Evolutionary conservation across 2,797 vertebrate species (phyloP), one percentile per base, ranked within the genome.

Genomic region (Corythornis leucogaster): DNA sequence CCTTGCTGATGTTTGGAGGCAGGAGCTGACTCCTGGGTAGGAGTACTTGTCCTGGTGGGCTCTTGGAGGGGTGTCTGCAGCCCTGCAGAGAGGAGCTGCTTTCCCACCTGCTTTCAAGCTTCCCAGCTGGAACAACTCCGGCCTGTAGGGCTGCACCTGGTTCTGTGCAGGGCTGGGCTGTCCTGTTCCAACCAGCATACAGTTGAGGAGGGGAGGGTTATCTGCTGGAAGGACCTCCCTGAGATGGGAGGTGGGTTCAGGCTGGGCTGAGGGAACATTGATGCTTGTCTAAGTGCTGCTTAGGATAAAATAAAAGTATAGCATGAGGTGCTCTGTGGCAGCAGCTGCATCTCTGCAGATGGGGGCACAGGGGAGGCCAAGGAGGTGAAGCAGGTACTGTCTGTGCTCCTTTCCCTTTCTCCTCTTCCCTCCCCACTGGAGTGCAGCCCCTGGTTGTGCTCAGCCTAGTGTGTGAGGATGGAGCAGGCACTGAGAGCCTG

Each of bases 261-360:
- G n/a, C 9, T 30, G 30, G 19, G 53, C 53, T n/a, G 30, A 67
- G 64, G 42, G 54, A 74, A 63, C 8, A 31, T 30, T 46, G 42
- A 54, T 17, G 42, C 12, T 71, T 89, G 28, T 85, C n/a, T 21
- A 58, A 80, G 57, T 59, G 55, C 77, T 91, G 67, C 81, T 55
- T 75, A 64, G 66, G 33, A 89, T 69, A 62, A 87, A 95, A 95
- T 93, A 96, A 96, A 95, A 73, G n/a, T 26, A 18, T 58, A 80
- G 80, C 26, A 31, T 51, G 75, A 67, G 61, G 43, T 2, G 13
- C 45, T 55, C 14, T 33, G 40, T 8, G 40, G 38, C 9, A 69
- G 58, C 8, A 3, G 58, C 70, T 3, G 11, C 8, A 15, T 58
- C 21, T 42, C 19, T 61, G 14, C 2, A 0, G n/a, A 62, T 11